Evolutionary conservation across 2,113 vertebrate genomes (phyloP).

Genomic region (Pimephales promelas): DNA sequence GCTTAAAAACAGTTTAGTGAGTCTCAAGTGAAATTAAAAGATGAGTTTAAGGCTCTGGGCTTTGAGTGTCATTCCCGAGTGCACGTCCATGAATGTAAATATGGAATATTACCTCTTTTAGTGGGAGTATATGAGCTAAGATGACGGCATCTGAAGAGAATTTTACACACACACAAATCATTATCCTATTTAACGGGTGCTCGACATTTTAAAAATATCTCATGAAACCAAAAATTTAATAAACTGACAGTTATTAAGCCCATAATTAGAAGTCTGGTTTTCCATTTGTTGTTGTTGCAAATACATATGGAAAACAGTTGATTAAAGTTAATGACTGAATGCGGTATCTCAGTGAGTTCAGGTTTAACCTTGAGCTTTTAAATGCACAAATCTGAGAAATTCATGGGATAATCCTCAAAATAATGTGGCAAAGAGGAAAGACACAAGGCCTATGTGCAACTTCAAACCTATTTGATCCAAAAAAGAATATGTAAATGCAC

Average conservation of each 20-base stretch:
- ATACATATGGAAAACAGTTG: conserved; percentile 59
- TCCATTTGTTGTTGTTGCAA: conserved; percentile 15
- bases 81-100: conserved; percentile 5
- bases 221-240: background rate
- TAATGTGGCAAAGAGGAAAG: conserved; percentile 47
- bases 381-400: conserved; percentile 64
- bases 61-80: background rate
- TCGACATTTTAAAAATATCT: background rate
- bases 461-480: background rate
- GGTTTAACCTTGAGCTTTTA: conserved; percentile 53
- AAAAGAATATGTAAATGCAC: background rate
- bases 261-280: conserved; percentile 17
- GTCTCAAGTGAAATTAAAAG: conserved; percentile 31
- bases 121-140: background rate
- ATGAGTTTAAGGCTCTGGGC: conserved; percentile 33
- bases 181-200: conserved; percentile 18
- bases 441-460: background rate
- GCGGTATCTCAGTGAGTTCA: conserved; percentile 63
- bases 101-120: conserved; percentile 14
- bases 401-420: conserved; percentile 57
- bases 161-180: conserved; percentile 14
- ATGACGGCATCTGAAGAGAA: background rate
- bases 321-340: conserved; percentile 60
- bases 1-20: conserved; percentile 33
- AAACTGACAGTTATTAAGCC: background rate